Evolutionary conservation across 2,113 vertebrate species (phyloP).

Genomic region (Megalops atlanticus): DNA sequence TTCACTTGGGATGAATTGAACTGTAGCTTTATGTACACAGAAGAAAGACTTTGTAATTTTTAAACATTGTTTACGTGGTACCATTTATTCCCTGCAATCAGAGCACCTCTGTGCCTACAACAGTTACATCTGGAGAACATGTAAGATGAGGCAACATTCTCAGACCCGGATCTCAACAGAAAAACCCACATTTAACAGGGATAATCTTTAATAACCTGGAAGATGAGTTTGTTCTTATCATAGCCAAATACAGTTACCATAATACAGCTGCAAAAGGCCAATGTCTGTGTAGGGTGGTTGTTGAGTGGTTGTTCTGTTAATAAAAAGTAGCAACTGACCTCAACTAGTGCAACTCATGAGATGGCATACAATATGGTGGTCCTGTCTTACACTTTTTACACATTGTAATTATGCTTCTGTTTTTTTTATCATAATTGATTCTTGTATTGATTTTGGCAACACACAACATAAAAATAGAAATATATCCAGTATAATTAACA

Average conservation of each 20-base stretch:
- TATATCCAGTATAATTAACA: background rate
- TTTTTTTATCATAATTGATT: background rate
- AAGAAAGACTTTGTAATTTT: too few relatives aligned
- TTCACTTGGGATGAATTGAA: background rate
- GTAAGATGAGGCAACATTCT: background rate
- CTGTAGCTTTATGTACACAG: background rate
- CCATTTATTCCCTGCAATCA: background rate
- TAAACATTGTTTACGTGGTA: background rate
- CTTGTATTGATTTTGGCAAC: background rate
- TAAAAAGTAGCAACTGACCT: too few relatives aligned
- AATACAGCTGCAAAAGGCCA: background rate
- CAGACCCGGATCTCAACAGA: background rate
- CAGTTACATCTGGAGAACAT: background rate
- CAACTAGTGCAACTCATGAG: too few relatives aligned
- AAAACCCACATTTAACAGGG: too few relatives aligned
- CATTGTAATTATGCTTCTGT: too few relatives aligned
- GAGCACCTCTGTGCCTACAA: background rate
- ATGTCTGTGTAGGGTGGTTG: background rate
- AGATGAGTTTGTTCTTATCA: background rate
- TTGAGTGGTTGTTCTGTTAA: background rate
- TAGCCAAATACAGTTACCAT: background rate
- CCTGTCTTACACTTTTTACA: too few relatives aligned
- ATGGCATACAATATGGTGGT: too few relatives aligned
- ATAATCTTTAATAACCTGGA: background rate
- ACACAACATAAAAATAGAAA: background rate